Conservation (phyloP, 2,113 vertebrate genomes). For the Ammodytes marinus region DNA sequence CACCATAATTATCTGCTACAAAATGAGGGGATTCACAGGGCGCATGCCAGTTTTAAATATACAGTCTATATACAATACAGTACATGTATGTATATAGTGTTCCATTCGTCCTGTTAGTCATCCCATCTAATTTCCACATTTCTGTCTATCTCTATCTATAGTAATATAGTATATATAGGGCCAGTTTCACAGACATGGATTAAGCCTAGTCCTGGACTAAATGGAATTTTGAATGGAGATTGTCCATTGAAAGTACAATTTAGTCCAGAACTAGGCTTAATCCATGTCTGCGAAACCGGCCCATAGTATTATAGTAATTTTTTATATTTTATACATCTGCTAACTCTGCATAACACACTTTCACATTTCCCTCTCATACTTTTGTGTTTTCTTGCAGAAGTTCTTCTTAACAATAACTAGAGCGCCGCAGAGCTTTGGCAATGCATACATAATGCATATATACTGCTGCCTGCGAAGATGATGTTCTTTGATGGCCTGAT, state of each 20-base stretch:
- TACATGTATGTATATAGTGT: background rate
- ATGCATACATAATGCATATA: background rate
- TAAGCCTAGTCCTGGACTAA: no score
- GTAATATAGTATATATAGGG: no score
- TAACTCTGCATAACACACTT: background rate
- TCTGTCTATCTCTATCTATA: background rate
- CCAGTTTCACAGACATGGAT: no score
- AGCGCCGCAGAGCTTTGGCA: background rate
- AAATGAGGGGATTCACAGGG: conserved; percentile 10
- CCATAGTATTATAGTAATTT: no score
- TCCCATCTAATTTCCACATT: background rate
- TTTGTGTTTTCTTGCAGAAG: background rate
- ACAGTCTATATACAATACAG: background rate
- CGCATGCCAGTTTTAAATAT: conserved; percentile 14
- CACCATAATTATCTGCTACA: conserved; percentile 31
- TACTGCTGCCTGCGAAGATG: background rate
- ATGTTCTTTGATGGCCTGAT: conserved; percentile 25
- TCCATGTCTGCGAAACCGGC: no score
- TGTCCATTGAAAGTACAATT: no score
- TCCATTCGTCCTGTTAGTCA: conserved; percentile 8
- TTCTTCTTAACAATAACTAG: background rate
- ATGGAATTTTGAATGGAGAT: no score
- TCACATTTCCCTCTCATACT: background rate
- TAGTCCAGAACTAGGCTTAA: no score
- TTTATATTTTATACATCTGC: background rate